A percentile compares a stretch with the other conserved stretches of the same genome.
Conservation (phyloP, 2,888 invertebrate species). For the Furcula furcula region DNA sequence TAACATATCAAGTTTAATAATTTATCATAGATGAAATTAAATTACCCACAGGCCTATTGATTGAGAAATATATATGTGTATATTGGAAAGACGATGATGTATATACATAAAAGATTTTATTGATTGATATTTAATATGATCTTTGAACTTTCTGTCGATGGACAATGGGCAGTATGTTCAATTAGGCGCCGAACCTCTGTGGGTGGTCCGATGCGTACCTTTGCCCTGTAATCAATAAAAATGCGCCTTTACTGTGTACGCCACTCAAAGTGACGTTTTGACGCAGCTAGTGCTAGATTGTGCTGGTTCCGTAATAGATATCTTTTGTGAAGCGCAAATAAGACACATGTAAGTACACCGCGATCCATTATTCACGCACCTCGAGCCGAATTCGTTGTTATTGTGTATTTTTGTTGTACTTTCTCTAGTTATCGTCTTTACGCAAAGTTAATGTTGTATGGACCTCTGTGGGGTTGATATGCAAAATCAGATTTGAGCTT, state of each 20-base stretch:
- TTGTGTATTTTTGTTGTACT: no score
- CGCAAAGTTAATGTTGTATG: no score
- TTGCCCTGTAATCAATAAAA: conserved; percentile 59
- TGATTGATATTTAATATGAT: conserved; percentile 63
- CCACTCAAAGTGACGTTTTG: conserved; percentile 49
- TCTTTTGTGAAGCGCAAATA: conserved; percentile 3
- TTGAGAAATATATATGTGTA: no score
- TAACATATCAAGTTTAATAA: no score
- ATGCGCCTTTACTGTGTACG: conserved; percentile 41
- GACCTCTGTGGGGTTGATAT: no score
- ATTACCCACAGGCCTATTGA: conserved; percentile 8
- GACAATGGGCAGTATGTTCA: conserved; percentile 56
- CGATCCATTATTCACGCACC: not conserved
- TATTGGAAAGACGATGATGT: conserved; percentile 40
- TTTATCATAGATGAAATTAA: conserved; percentile 3
- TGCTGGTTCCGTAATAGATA: conserved; percentile 28
- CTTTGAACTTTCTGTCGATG: conserved; percentile 58
- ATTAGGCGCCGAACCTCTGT: conserved; percentile 48
- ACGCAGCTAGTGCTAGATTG: conserved; percentile 29
- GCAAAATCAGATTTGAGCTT: no score
- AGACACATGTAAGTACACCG: not conserved
- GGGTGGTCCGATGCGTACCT: conserved; percentile 58
- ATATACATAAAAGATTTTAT: conserved; percentile 37
- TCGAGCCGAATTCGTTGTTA: no score
- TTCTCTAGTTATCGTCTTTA: no score